Evolutionary conservation across 1,140 invertebrate species (phyloP).

Genomic region (Drosophila virilis): DNA sequence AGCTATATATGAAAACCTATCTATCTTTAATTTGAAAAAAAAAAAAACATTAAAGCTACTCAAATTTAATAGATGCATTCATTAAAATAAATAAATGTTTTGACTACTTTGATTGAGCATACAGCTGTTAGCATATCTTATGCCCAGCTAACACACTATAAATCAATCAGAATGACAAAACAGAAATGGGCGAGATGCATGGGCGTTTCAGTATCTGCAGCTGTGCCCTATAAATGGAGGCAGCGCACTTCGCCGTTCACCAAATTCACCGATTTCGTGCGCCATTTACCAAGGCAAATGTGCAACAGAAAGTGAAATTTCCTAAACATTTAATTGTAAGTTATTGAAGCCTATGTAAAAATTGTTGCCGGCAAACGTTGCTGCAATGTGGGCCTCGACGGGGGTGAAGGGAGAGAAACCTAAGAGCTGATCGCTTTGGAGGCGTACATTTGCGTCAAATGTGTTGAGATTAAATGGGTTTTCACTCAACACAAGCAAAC

Average conservation of each 20-base stretch:
- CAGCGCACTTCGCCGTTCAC: not conserved
- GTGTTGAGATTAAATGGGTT: slow-evolving; percentile 24
- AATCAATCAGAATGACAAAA: not conserved
- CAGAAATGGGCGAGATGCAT: not conserved
- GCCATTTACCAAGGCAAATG: not conserved
- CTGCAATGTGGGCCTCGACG: not conserved
- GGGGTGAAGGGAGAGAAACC: slow-evolving; percentile 7
- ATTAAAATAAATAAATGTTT: too few species aligned
- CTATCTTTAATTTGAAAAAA: too few species aligned
- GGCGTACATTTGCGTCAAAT: slow-evolving; percentile 26
- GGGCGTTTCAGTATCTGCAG: slow-evolving; percentile 17
- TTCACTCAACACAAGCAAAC: not conserved
- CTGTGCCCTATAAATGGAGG: not conserved
- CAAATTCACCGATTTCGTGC: not conserved
- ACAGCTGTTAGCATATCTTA: too few species aligned
- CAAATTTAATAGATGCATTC: too few species aligned
- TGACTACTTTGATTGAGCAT: too few species aligned
- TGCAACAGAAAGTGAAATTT: slow-evolving; percentile 27
- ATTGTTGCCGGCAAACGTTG: not conserved
- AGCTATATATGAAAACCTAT: too few species aligned
- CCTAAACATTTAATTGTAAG: slow-evolving; percentile 26
- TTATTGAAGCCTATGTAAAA: slow-evolving; percentile 23
- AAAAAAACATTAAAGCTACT: too few species aligned
- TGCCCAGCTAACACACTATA: not conserved
- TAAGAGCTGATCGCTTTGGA: slow-evolving; percentile 1